phyloP scores from a whole-genome alignment of 2,888 invertebrate species.

The Camptogramma bilineatum region DNA sequence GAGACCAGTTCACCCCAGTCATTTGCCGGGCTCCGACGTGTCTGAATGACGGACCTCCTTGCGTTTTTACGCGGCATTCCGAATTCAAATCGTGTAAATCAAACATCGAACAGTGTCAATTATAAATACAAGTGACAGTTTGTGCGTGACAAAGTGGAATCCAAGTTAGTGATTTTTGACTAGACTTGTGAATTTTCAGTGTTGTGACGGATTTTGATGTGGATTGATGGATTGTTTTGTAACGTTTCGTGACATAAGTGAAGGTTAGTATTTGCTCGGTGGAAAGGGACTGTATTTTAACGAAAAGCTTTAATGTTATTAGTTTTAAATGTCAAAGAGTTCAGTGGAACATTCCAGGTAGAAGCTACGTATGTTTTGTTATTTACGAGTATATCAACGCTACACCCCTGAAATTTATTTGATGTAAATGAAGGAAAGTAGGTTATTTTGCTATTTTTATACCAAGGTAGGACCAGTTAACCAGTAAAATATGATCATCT shows the following conservation, averaged over 20 bases:
- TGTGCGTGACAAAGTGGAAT: conserved; percentile 37
- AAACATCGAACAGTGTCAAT: conserved; percentile 60
- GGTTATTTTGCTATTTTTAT: background rate
- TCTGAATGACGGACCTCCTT: conserved; percentile 34
- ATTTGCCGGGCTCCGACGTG: conserved; percentile 61
- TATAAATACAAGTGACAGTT: conserved; percentile 43
- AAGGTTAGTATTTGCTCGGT: conserved; percentile 38
- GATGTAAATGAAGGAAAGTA: background rate
- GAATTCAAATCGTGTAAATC: conserved; percentile 56
- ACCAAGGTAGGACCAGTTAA: background rate
- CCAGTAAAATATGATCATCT: too few species aligned
- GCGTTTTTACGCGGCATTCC: conserved; percentile 54
- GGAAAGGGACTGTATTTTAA: conserved; percentile 1
- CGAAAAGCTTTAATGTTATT: background rate
- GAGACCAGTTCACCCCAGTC: conserved; percentile 71
- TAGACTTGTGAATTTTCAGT: conserved; percentile 42
- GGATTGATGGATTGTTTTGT: conserved; percentile 42
- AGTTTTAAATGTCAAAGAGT: background rate
- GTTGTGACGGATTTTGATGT: conserved; percentile 47
- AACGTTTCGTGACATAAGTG: conserved; percentile 35
- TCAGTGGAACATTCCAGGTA: background rate
- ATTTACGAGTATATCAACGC: background rate
- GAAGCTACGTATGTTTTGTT: background rate
- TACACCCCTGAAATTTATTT: background rate
- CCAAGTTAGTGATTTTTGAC: conserved; percentile 30